A percentile compares a stretch with the other conserved stretches of the same genome.
Conservation (phyloP, 2,888 invertebrate genomes). For the Callosobruchus maculatus region DNA sequence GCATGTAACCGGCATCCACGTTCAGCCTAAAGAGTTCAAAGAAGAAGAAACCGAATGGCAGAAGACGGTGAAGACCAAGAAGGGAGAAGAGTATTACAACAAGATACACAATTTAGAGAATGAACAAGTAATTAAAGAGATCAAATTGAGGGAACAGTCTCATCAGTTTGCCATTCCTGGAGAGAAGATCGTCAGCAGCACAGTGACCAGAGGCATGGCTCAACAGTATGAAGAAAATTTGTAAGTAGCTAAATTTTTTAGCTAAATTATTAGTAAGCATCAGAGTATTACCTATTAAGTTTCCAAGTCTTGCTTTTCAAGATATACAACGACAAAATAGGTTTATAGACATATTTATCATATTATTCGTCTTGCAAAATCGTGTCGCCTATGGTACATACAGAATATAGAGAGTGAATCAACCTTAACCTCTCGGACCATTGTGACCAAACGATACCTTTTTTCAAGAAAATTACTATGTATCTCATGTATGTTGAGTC, state of each 20-base stretch:
- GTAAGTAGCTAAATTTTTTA: constrained; percentile 62
- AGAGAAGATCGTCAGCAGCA: constrained; percentile 71
- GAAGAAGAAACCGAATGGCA: constrained; percentile 84
- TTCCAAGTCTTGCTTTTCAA: background rate
- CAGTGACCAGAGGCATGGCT: constrained; percentile 83
- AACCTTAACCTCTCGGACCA: no score
- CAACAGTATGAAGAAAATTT: constrained; percentile 78
- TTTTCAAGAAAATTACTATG: no score
- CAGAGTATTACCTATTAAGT: no score
- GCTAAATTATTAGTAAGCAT: no score
- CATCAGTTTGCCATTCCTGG: constrained; percentile 85
- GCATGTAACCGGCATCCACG: constrained; percentile 52
- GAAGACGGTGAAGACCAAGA: constrained; percentile 74
- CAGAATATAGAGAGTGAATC: no score
- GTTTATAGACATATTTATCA: no score
- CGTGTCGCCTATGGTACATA: no score
- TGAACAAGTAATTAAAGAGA: constrained; percentile 79
- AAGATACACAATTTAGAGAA: constrained; percentile 81
- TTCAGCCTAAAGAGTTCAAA: constrained; percentile 60
- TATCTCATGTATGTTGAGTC: no score
- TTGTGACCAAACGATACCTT: no score
- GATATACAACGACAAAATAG: no score
- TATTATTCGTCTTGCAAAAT: no score
- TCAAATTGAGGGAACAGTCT: constrained; percentile 68
- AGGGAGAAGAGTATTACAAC: constrained; percentile 75